Evolutionary conservation across 2,797 vertebrate genomes (phyloP).

Genomic region (Paramormyrops hopkinsi): DNA sequence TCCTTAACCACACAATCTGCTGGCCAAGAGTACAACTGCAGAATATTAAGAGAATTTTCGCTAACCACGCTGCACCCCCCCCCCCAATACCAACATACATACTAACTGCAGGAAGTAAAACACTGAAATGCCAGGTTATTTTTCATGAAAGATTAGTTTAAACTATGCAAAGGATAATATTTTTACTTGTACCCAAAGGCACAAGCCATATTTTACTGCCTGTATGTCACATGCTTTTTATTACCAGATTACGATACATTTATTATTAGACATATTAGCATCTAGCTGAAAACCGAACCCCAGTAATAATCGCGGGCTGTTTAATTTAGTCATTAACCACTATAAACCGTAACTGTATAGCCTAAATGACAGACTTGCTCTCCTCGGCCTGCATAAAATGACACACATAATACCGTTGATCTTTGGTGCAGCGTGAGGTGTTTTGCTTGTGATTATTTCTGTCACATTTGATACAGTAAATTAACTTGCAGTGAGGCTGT

Average conservation of each 20-base stretch:
- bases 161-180: neutral
- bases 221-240: neutral
- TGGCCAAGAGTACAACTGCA: neutral
- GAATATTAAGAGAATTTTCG: neutral
- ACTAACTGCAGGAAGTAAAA: neutral
- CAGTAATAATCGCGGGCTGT: neutral
- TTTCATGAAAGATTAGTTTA: neutral
- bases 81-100: neutral
- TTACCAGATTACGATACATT: neutral
- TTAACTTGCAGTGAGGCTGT: neutral
- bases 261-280: slow-evolving; percentile 2
- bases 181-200: neutral
- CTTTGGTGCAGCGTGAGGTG: neutral
- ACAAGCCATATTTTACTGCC: neutral
- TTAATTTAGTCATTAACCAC: neutral
- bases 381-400: neutral
- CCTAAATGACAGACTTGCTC: neutral
- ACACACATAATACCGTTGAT: neutral
- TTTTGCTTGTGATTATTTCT: neutral
- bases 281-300: neutral
- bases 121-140: neutral
- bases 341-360: slow-evolving; percentile 5
- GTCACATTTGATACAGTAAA: neutral
- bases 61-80: neutral
- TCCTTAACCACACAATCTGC: neutral